Conservation (phyloP, 1,140 invertebrate species). For the Leptestheria dahalacensis region DNA sequence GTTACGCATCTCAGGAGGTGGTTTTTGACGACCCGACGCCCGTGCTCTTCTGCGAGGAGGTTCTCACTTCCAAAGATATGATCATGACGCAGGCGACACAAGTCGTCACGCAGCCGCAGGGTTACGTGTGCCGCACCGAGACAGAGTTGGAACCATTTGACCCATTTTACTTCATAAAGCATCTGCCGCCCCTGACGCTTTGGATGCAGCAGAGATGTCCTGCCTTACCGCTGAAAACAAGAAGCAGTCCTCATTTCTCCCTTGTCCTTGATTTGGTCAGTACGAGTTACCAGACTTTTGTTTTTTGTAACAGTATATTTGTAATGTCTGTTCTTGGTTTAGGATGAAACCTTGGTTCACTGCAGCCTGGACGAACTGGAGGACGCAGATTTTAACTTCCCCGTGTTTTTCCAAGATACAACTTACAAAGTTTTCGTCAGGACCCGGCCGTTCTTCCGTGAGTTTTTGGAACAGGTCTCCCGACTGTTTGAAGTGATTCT, state of each 20-base stretch:
- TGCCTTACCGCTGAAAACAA: conserved; percentile 78
- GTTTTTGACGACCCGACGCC: background rate
- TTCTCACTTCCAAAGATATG: conserved; percentile 3
- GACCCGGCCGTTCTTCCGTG: conserved; percentile 75
- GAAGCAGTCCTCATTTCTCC: conserved; percentile 85
- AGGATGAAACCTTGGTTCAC: conserved; percentile 92
- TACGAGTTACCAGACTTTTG: conserved; percentile 18
- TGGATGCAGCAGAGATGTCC: conserved; percentile 74
- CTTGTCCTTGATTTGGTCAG: conserved; percentile 69
- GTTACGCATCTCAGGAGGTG: background rate
- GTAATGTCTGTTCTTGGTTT: conserved; percentile 20
- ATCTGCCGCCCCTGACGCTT: conserved; percentile 71
- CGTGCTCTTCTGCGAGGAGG: conserved; percentile 6
- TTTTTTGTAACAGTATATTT: background rate
- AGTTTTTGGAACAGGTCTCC: conserved; percentile 82
- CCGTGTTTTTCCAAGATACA: conserved; percentile 82
- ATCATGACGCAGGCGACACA: background rate
- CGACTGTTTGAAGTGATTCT: conserved; percentile 86
- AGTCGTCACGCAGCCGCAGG: background rate
- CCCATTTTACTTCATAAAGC: conserved; percentile 81
- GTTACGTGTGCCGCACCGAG: conserved; percentile 24
- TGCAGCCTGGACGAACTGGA: conserved; percentile 83
- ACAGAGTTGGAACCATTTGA: conserved; percentile 70
- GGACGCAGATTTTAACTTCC: conserved; percentile 84
- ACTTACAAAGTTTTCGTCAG: conserved; percentile 81